Conservation (phyloP, 2,113 vertebrate species). For the Hiodon tergisus region DNA sequence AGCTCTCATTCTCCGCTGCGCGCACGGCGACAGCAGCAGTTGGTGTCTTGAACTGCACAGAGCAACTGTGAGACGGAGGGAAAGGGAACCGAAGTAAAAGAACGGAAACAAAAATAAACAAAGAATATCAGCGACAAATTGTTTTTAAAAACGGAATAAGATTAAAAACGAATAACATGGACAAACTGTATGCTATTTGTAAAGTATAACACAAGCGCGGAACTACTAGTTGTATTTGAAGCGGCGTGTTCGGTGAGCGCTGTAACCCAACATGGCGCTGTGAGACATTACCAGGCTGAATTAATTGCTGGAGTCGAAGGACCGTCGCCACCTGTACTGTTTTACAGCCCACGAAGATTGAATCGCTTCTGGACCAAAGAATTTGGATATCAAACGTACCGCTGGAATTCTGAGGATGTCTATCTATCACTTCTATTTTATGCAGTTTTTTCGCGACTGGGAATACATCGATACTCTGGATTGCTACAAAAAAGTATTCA, state of each 20-base stretch:
- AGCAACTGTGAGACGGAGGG: slow-evolving; percentile 20
- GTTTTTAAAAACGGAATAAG: background rate
- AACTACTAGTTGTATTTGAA: slow-evolving; percentile 49
- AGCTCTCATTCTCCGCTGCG: slow-evolving; percentile 58
- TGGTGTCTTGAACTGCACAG: slow-evolving; percentile 44
- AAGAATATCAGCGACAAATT: background rate
- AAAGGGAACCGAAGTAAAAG: slow-evolving; percentile 14
- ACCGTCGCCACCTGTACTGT: slow-evolving; percentile 61
- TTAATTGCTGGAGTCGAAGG: slow-evolving; percentile 53
- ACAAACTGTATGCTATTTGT: background rate
- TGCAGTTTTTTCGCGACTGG: slow-evolving; percentile 22
- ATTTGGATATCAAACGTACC: slow-evolving; percentile 18
- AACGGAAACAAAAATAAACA: background rate
- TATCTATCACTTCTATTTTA: slow-evolving; percentile 11
- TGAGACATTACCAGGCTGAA: slow-evolving; percentile 57
- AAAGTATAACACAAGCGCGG: slow-evolving; percentile 29
- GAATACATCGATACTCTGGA: slow-evolving; percentile 22
- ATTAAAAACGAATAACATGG: slow-evolving; percentile 10
- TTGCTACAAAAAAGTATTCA: slow-evolving; percentile 27
- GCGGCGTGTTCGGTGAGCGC: slow-evolving; percentile 55
- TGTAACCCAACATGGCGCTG: slow-evolving; percentile 68
- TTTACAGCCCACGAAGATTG: slow-evolving; percentile 2
- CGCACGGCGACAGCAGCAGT: slow-evolving; percentile 55
- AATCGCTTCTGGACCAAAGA: slow-evolving; percentile 12
- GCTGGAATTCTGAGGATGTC: slow-evolving; percentile 40